phyloP scores from a whole-genome alignment of 64 coral and sea anemone genomes.

The Montipora capricornis region DNA sequence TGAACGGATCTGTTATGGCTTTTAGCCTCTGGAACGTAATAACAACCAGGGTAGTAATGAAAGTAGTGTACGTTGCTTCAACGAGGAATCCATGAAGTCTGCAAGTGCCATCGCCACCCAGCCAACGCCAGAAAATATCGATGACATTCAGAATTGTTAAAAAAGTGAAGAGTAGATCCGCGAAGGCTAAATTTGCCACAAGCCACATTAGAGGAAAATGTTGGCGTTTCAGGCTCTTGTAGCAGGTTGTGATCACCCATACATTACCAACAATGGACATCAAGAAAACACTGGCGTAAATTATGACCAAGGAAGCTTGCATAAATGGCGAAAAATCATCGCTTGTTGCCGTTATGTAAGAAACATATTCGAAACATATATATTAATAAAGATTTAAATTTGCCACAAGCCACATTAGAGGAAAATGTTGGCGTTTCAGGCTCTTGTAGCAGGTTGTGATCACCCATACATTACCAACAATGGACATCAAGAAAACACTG shows the following conservation, averaged over 20 bases:
- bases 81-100: constrained; percentile 65
- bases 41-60: constrained; percentile 36
- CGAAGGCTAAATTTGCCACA: constrained; percentile 56
- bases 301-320: background rate
- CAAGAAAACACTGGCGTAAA: constrained; percentile 12
- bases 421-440: background rate
- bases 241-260: constrained; percentile 45
- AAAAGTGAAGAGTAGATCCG: constrained; percentile 61
- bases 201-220: constrained; percentile 35
- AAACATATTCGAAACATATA: too few relatives aligned
- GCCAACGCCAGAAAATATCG: constrained; percentile 32
- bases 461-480: constrained; percentile 59
- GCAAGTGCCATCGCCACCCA: constrained; percentile 47
- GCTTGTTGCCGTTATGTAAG: background rate
- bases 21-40: constrained; percentile 19
- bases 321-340: background rate
- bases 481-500: constrained; percentile 13
- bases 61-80: constrained; percentile 50
- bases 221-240: constrained; percentile 16
- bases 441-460: constrained; percentile 33
- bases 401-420: constrained; percentile 52
- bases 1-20: constrained; percentile 32
- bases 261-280: constrained; percentile 48
- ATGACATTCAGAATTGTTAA: constrained; percentile 37
- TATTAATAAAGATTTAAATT: too few relatives aligned